Base-by-base conservation (phyloP, 2,113 vertebrate species). In the Oncorhynchus keta region DNA sequence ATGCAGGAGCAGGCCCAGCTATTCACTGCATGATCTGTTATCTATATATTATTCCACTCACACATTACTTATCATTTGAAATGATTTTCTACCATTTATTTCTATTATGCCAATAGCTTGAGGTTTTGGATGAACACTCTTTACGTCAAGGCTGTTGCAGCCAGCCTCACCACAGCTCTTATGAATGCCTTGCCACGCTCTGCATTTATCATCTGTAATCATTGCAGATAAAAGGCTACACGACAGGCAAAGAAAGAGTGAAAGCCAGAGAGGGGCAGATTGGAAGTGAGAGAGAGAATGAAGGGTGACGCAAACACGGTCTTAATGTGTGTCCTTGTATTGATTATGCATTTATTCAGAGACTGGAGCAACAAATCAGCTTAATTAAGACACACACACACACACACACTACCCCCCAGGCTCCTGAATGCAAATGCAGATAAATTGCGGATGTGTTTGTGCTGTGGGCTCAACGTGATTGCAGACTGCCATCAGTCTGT, bases 391-490 rank as follows among this genome's bases (percentile, higher is more conserved):
- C 67, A 61, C 51, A 69, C 67, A 62, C 35, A 39, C 6, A 39
- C 6, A 45, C 39, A 45, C 8, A 45, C 2, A 2, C 68, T n/a
- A 49, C 51, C 59, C 57, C 45, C 62, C 57, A 62, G 30, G 77
- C 26, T 79, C 13, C 66, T 74, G 68, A 78, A 84, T 79, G 32
- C 77, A 84, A 78, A 86, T 83, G 68, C 70, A 82, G 68, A 78
- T 87, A 78, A 84, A 85, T 81, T 73, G 78, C 24, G 30, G 78
- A 81, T 81, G 83, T 83, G 86, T 86, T 88, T 79, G 81, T 82
- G 85, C 68, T 72, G 24, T 65, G 16, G 67, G 73, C 68, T 72
- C 79, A 83, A 68, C 55, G 62, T 84, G 84, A 86, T 75, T 85
- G 76, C 74, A 79, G 82, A 83, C 76, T 70, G 82, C 76, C 81